phyloP scores from a whole-genome alignment of 2,888 invertebrate genomes.

The Pasiphila rectangulata region DNA sequence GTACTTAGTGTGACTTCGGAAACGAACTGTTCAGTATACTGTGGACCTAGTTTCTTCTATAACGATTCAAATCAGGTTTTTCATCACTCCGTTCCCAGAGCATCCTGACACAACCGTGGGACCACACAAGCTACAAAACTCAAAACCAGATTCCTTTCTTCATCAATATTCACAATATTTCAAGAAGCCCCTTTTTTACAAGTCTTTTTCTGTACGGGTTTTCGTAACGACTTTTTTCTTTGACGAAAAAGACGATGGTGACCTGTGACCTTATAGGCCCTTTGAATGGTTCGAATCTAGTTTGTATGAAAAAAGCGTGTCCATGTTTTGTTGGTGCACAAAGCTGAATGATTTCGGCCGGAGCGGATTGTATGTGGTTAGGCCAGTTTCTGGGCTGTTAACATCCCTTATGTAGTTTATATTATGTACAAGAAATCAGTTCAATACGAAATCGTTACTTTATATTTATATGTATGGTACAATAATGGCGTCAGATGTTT shows the following conservation, averaged over 20 bases:
- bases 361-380: conserved; percentile 57
- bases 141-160: conserved; percentile 78
- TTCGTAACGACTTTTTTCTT: conserved; percentile 76
- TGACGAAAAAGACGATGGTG: conserved; percentile 69
- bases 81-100: conserved; percentile 52
- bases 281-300: conserved; percentile 72
- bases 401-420: conserved; percentile 2
- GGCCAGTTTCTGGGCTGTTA: conserved; percentile 42
- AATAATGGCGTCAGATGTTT: too few species aligned
- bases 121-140: conserved; percentile 67
- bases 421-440: conserved; percentile 10
- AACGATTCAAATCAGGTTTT: conserved; percentile 52
- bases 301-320: conserved; percentile 73
- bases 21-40: background rate
- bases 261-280: conserved; percentile 69
- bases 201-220: conserved; percentile 57
- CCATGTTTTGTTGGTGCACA: conserved; percentile 53
- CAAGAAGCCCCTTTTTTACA: conserved; percentile 74
- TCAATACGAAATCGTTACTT: too few species aligned
- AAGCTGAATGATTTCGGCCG: conserved; percentile 48
- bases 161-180: conserved; percentile 81
- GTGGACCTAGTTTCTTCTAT: conserved; percentile 13
- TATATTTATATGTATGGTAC: too few species aligned
- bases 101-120: conserved; percentile 68
- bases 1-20: too few species aligned